Conservation (phyloP, 1,140 invertebrate genomes). For the Marisa cornuarietis region DNA sequence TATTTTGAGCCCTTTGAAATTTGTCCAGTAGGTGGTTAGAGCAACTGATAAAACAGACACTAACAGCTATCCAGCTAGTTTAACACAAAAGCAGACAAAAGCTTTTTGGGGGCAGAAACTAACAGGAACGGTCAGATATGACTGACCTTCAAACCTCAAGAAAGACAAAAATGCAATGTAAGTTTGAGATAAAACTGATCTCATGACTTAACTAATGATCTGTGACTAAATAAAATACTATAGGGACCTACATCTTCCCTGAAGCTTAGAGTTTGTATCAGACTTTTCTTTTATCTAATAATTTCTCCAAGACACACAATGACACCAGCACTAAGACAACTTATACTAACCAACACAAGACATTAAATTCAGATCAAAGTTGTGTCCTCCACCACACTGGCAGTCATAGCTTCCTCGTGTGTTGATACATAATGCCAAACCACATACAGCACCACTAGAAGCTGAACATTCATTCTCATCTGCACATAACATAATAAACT, state of each 20-base stretch:
- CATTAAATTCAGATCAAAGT: constrained; percentile 71
- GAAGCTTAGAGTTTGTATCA: too few relatives aligned
- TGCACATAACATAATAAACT: constrained; percentile 25
- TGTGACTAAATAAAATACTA: background rate
- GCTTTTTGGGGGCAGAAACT: too few relatives aligned
- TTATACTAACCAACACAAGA: constrained; percentile 36
- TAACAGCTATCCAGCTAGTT: too few relatives aligned
- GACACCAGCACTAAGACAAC: background rate
- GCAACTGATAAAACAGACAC: too few relatives aligned
- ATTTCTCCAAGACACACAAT: background rate
- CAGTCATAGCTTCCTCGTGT: constrained; percentile 80
- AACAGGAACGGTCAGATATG: background rate
- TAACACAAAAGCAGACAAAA: background rate
- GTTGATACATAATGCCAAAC: constrained; percentile 81
- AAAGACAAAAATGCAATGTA: background rate
- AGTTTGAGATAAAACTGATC: background rate
- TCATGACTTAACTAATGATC: background rate
- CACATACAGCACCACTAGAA: constrained; percentile 75
- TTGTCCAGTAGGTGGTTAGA: too few relatives aligned
- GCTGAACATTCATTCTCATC: constrained; percentile 76
- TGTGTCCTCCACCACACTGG: constrained; percentile 69
- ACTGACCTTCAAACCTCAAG: background rate
- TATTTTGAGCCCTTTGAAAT: too few relatives aligned
- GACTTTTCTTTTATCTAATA: background rate
- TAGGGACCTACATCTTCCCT: background rate